These are phyloP conservation scores for Ichneumoninae sp. DNA, from an alignment of 2,888 invertebrate genomes.

Conservation along the genomic window DNA sequence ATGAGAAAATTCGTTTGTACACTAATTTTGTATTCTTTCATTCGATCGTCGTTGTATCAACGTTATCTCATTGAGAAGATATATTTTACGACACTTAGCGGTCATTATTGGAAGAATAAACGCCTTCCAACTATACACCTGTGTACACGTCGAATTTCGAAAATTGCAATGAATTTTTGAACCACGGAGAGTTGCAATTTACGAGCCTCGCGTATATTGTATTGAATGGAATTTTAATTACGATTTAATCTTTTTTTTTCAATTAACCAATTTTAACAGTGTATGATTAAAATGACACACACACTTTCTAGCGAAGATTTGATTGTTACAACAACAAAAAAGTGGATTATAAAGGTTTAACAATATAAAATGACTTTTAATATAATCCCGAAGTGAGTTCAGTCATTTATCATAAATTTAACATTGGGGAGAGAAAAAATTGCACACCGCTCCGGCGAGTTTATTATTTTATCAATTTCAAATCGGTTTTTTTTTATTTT, in stretches of 20 bases:
- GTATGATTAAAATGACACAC: constrained; percentile 10
- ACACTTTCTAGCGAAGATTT: constrained; percentile 64
- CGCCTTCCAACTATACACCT: neutral
- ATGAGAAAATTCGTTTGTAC: constrained; percentile 2
- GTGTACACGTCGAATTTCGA: constrained; percentile 7
- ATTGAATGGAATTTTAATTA: constrained; percentile 5
- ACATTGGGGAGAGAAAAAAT: neutral
- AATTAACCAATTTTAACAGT: neutral
- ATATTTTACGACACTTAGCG: constrained; percentile 4
- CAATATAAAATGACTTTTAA: constrained; percentile 76
- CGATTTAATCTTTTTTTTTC: constrained; percentile 6
- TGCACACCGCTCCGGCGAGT: neutral
- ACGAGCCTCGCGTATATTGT: neutral
- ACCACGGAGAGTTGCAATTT: neutral
- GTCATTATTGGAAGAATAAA: neutral
- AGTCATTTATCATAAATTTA: constrained; percentile 8
- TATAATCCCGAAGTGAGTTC: constrained; percentile 59
- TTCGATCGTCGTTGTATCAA: constrained; percentile 7
- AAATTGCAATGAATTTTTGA: neutral
- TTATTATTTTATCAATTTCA: neutral
- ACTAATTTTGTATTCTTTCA: constrained; percentile 10
- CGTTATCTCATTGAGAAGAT: neutral
- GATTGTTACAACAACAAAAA: constrained; percentile 69
- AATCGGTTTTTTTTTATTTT: neutral
- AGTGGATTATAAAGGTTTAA: constrained; percentile 73